Evolutionary conservation across 35 echinoderm and acorn worm genomes (phyloP).

Genomic region (Anneissia japonica): DNA sequence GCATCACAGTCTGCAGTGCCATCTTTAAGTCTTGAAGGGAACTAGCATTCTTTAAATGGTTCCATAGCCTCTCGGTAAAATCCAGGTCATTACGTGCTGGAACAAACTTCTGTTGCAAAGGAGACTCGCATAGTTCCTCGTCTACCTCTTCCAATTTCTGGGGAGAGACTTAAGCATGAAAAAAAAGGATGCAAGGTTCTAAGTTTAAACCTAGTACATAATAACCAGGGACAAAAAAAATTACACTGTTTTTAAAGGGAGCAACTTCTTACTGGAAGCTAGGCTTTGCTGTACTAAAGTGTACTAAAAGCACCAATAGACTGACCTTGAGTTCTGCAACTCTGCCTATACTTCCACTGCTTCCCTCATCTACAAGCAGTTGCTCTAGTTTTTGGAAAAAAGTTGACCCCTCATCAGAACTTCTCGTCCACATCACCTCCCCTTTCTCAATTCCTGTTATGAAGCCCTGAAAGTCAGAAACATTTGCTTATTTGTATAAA

Average conservation of each 20-base stretch:
- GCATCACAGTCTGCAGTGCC: background rate
- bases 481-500: too few species aligned
- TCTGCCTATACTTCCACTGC: background rate
- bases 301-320: too few species aligned
- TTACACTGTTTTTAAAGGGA: too few species aligned
- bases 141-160: background rate
- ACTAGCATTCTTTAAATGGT: background rate
- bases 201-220: too few species aligned
- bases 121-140: background rate
- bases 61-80: conserved; percentile 5
- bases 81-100: background rate
- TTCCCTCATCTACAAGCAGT: background rate
- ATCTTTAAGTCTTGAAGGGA: background rate
- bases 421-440: background rate
- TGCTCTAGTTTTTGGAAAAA: background rate
- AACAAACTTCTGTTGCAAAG: background rate
- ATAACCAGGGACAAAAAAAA: too few species aligned
- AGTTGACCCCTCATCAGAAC: background rate
- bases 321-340: background rate
- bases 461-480: conserved; percentile 13
- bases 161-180: background rate
- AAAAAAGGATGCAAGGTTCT: too few species aligned
- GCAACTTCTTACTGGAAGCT: too few species aligned
- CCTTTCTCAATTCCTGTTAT: background rate
- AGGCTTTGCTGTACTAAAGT: too few species aligned